Evolutionary conservation across 2,888 invertebrate genomes (phyloP).

Genomic region (Phyto melanocephala): DNA sequence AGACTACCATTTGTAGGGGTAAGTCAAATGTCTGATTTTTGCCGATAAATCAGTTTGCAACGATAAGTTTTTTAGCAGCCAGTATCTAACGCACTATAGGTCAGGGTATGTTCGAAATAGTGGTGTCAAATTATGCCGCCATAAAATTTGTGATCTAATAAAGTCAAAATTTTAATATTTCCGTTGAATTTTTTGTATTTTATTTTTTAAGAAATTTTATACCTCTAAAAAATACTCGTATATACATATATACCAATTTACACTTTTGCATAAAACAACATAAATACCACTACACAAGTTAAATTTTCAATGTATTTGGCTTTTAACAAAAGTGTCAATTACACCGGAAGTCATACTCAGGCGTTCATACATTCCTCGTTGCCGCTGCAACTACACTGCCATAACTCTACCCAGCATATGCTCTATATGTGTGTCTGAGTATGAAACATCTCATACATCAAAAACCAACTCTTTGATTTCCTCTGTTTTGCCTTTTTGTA

Average conservation of each 20-base stretch:
- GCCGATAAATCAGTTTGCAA: no score
- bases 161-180: no score
- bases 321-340: conserved; percentile 64
- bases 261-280: not conserved
- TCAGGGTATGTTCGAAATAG: no score
- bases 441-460: conserved; percentile 32
- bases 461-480: conserved; percentile 51
- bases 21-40: no score
- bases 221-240: no score
- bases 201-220: no score
- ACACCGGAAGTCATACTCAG: conserved; percentile 62
- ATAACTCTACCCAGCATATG: not conserved
- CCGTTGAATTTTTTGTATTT: no score
- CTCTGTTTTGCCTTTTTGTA: conserved; percentile 45
- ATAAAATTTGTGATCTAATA: no score
- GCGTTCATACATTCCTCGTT: conserved; percentile 28
- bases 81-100: no score
- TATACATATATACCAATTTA: not conserved
- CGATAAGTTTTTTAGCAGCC: no score
- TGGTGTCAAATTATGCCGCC: no score
- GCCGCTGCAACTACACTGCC: not conserved
- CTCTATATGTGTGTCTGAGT: not conserved
- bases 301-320: conserved; percentile 50
- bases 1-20: no score
- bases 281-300: conserved; percentile 22